These are phyloP conservation scores for Drosophila kurseongensis DNA, from an alignment of 1,140 invertebrate species.

Conservation along the genomic window DNA sequence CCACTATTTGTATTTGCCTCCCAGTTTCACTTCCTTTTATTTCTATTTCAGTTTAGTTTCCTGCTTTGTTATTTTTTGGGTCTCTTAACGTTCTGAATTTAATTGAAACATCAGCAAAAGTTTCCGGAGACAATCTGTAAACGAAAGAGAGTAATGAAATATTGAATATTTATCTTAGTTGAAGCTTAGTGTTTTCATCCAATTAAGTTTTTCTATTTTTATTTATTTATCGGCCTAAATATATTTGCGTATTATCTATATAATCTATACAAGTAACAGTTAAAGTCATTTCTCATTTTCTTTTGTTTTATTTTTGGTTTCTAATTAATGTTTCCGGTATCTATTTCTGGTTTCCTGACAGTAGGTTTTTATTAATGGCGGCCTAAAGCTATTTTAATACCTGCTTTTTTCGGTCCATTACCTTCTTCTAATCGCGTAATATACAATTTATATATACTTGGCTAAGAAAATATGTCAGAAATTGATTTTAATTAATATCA, in stretches of 20 bases:
- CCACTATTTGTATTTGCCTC: constrained; percentile 58
- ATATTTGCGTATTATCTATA: background rate
- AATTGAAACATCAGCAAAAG: constrained; percentile 72
- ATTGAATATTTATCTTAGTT: constrained; percentile 28
- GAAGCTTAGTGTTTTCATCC: constrained; percentile 9
- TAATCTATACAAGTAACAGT: background rate
- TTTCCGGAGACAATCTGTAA: constrained; percentile 16
- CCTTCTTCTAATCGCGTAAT: background rate
- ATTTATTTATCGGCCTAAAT: constrained; percentile 1
- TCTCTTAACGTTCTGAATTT: constrained; percentile 45
- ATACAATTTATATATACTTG: background rate
- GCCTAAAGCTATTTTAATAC: constrained; percentile 11
- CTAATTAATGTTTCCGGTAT: background rate
- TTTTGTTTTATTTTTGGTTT: constrained; percentile 3
- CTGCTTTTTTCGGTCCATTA: constrained; percentile 1
- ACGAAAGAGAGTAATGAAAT: background rate
- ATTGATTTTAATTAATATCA: too few relatives aligned
- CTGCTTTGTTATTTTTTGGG: constrained; percentile 2
- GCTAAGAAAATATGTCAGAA: too few relatives aligned
- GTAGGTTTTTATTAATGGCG: constrained; percentile 5
- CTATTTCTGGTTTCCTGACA: constrained; percentile 16
- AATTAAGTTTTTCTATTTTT: background rate
- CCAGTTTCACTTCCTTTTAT: constrained; percentile 30
- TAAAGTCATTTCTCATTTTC: constrained; percentile 9
- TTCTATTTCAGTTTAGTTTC: constrained; percentile 31